Conservation (phyloP, 2,113 vertebrate genomes). For the Eclectus roratus region DNA sequence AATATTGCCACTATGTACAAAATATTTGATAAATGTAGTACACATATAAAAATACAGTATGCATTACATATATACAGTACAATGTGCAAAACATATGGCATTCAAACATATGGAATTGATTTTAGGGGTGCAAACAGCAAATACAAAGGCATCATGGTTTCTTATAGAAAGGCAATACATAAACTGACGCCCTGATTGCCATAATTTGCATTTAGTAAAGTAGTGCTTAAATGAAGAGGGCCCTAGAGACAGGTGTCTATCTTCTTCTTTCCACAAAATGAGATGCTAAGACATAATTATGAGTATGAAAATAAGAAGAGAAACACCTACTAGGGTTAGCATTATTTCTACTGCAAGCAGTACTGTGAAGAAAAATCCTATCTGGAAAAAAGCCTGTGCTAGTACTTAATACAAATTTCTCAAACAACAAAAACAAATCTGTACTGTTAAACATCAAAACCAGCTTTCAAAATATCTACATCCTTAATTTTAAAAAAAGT, state of each 20-base stretch:
- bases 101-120: conserved; percentile 82
- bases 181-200: conserved; percentile 72
- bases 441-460: conserved; percentile 71
- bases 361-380: conserved; percentile 48
- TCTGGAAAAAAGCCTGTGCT: conserved; percentile 43
- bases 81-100: conserved; percentile 98
- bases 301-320: conserved; percentile 72
- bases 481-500: conserved; percentile 66
- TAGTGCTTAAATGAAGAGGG: conserved; percentile 64
- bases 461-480: conserved; percentile 75
- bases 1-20: conserved; percentile 92
- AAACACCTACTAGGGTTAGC: conserved; percentile 50
- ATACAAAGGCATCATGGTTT: conserved; percentile 84
- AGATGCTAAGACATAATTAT: conserved; percentile 79
- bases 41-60: conserved; percentile 98
- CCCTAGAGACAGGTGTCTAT: conserved; percentile 54
- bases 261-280: conserved; percentile 71
- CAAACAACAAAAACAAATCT: conserved; percentile 65
- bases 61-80: conserved; percentile 97
- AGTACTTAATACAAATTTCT: conserved; percentile 61
- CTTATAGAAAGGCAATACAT: conserved; percentile 77
- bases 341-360: conserved; percentile 69
- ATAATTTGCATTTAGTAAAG: conserved; percentile 62
- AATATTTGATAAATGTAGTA: conserved; percentile 86
- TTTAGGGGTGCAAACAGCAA: conserved; percentile 84